Percentiles rank a stretch among this genome's conserved stretches.
These are phyloP conservation scores for Melinopterus prodromus DNA, from an alignment of 2,888 invertebrate species.

Conservation along the genomic window DNA sequence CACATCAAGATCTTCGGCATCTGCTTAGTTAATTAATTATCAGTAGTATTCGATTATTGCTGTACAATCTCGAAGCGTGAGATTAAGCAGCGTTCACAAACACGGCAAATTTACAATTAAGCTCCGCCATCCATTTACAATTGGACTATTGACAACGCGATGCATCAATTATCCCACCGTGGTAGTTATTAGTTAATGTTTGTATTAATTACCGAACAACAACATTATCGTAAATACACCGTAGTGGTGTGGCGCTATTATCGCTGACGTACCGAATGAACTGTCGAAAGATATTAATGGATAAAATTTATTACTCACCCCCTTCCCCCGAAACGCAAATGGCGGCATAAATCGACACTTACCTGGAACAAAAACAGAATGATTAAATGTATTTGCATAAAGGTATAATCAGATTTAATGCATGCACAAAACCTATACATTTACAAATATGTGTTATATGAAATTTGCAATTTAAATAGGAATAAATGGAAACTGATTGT, in stretches of 20 bases:
- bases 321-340: neutral
- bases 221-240: slow-evolving; percentile 22
- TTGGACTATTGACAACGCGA: slow-evolving; percentile 20
- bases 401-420: too few species aligned
- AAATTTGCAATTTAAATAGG: too few species aligned
- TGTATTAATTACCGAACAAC: slow-evolving; percentile 24
- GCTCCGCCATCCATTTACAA: slow-evolving; percentile 9
- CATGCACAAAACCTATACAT: too few species aligned
- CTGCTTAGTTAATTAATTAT: neutral
- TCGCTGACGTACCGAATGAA: neutral
- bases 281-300: slow-evolving; percentile 4
- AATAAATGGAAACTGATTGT: too few species aligned
- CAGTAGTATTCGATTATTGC: neutral
- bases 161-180: slow-evolving; percentile 19
- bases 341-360: neutral
- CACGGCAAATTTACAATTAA: slow-evolving; percentile 7
- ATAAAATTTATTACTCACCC: neutral
- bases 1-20: too few species aligned
- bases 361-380: neutral
- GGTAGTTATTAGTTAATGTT: slow-evolving; percentile 23
- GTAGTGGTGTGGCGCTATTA: neutral
- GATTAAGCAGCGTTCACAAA: neutral
- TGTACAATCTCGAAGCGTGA: neutral
- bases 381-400: neutral
- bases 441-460: too few species aligned